Evolutionary conservation across 35 echinoderm and acorn worm species (phyloP).

Genomic region (Lytechinus variegatus): DNA sequence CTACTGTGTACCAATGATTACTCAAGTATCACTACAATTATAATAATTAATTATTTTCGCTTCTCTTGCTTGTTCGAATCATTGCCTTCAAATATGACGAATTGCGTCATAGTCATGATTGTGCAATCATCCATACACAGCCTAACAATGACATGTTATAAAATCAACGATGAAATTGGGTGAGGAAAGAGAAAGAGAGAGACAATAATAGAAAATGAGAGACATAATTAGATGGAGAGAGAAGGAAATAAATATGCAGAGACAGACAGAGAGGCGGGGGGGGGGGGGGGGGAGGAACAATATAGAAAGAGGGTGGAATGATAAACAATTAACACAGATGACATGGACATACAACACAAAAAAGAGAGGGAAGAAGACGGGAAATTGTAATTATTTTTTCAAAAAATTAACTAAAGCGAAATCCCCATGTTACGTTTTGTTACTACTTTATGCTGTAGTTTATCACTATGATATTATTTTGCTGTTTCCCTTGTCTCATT

Average conservation of each 20-base stretch:
- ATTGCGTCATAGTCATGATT: background rate
- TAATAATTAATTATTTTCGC: background rate
- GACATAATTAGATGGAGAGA: no score
- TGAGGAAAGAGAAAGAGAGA: background rate
- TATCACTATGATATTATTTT: no score
- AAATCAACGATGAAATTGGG: background rate
- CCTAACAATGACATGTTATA: background rate
- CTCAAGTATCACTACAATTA: background rate
- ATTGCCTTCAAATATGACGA: background rate
- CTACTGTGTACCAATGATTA: background rate
- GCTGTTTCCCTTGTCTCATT: no score
- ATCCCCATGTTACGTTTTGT: no score
- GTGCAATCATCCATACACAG: background rate
- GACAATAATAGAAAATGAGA: background rate
- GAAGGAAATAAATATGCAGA: no score
- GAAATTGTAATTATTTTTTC: no score
- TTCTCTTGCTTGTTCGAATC: background rate
- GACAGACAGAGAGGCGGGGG: background rate
- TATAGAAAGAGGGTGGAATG: background rate
- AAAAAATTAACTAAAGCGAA: no score
- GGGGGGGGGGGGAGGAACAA: background rate
- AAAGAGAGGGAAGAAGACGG: no score
- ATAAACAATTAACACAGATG: background rate
- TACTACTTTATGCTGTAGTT: no score
- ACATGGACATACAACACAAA: no score